Conservation (phyloP, 2,888 invertebrate genomes). For the Phymatocera aterrima region DNA sequence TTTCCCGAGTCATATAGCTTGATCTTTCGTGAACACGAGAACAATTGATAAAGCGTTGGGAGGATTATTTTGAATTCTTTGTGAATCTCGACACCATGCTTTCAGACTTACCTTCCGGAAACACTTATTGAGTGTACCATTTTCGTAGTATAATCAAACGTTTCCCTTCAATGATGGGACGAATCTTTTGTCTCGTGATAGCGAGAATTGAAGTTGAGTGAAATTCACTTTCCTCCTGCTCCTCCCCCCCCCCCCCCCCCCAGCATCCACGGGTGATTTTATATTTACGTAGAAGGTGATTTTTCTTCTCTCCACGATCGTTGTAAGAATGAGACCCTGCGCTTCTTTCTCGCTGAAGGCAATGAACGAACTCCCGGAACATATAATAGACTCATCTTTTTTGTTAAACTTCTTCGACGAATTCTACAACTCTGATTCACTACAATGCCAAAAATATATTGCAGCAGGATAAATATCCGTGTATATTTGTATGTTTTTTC, state of each 20-base stretch:
- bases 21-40: background rate
- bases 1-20: background rate
- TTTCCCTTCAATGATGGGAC: conserved; percentile 20
- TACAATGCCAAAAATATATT: background rate
- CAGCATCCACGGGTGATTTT: conserved; percentile 16
- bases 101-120: conserved; percentile 5
- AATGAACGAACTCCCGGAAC: background rate
- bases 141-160: conserved; percentile 28
- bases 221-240: background rate
- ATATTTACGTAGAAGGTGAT: background rate
- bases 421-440: background rate
- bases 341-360: no score
- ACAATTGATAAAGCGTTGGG: conserved; percentile 16
- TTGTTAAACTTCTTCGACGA: background rate
- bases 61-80: conserved; percentile 24
- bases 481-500: no score
- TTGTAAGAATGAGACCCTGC: background rate
- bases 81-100: conserved; percentile 2
- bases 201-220: conserved; percentile 28
- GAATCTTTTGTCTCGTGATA: conserved; percentile 15
- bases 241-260: background rate
- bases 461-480: background rate
- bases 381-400: background rate
- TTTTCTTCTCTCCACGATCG: background rate
- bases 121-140: conserved; percentile 1